Evolutionary conservation across 1,140 invertebrate species (phyloP).

Genomic region (Holotrichia oblita): DNA sequence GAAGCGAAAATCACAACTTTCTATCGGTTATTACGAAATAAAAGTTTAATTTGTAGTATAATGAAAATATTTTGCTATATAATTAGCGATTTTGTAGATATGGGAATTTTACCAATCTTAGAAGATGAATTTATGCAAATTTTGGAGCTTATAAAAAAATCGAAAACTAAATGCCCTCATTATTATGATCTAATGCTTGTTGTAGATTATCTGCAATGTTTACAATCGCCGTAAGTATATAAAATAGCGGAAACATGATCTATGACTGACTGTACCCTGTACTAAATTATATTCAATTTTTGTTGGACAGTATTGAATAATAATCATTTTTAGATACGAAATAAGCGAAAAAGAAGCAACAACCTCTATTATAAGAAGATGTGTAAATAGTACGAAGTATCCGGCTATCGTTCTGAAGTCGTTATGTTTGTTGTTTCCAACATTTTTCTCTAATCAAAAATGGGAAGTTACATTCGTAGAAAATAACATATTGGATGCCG

Average conservation of each 20-base stretch:
- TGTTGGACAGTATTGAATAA: no score
- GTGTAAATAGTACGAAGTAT: neutral
- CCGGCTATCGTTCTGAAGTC: neutral
- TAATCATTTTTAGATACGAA: neutral
- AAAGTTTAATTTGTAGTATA: neutral
- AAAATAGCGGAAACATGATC: no score
- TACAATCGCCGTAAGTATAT: neutral
- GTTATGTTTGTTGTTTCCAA: neutral
- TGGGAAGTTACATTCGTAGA: neutral
- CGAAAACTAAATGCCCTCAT: neutral
- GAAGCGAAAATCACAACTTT: neutral
- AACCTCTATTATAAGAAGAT: neutral
- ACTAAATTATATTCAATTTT: no score
- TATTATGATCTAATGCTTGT: neutral
- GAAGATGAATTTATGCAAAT: neutral
- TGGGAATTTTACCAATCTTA: neutral
- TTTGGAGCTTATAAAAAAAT: neutral
- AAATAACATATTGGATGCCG: constrained; percentile 9
- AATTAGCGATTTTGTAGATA: neutral
- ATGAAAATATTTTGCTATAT: constrained; percentile 20
- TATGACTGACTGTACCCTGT: no score
- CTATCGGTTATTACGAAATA: neutral
- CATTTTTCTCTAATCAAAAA: neutral
- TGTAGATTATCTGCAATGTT: neutral
- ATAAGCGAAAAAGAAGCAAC: neutral